Percentiles rank a stretch among this genome's conserved stretches.
Conservation (phyloP, 2,888 invertebrate species). For the Hermodice carunculata region DNA sequence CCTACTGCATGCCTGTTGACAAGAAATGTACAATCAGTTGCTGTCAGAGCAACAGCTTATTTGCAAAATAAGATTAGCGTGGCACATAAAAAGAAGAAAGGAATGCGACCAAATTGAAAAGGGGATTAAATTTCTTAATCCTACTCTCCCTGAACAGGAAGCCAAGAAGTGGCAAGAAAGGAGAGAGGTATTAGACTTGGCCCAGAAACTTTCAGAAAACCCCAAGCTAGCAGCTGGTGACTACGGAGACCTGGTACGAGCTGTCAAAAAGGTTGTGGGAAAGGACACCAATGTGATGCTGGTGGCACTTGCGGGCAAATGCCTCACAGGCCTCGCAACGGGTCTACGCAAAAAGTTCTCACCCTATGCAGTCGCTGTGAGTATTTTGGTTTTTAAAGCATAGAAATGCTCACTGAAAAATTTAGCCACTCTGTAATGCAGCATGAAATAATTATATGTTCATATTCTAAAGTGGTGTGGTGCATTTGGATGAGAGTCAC, state of each 20-base stretch:
- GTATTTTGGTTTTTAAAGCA: constrained; percentile 9
- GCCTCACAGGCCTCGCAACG: constrained; percentile 83
- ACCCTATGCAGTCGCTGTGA: constrained; percentile 77
- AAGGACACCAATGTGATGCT: constrained; percentile 97
- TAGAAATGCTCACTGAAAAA: constrained; percentile 27
- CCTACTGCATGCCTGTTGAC: too few species aligned
- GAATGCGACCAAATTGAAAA: too few species aligned
- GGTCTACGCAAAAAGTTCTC: constrained; percentile 91
- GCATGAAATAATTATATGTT: too few species aligned
- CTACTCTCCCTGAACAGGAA: constrained; percentile 69
- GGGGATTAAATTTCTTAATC: too few species aligned
- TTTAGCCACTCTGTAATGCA: neutral
- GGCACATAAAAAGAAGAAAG: too few species aligned
- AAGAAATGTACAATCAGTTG: too few species aligned
- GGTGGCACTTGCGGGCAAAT: constrained; percentile 87
- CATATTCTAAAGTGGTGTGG: too few species aligned
- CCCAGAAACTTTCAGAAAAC: constrained; percentile 82
- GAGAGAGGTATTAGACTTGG: constrained; percentile 88
- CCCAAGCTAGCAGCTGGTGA: constrained; percentile 93
- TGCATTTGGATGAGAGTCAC: too few species aligned
- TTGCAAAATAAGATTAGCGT: too few species aligned
- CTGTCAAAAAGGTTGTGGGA: constrained; percentile 89
- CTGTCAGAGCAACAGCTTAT: too few species aligned
- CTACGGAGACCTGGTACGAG: constrained; percentile 89
- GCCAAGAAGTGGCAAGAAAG: constrained; percentile 98